Percentiles rank a stretch among this genome's conserved stretches.
phyloP scores from a whole-genome alignment of 2,113 vertebrate genomes.

The Pantherophis guttatus region DNA sequence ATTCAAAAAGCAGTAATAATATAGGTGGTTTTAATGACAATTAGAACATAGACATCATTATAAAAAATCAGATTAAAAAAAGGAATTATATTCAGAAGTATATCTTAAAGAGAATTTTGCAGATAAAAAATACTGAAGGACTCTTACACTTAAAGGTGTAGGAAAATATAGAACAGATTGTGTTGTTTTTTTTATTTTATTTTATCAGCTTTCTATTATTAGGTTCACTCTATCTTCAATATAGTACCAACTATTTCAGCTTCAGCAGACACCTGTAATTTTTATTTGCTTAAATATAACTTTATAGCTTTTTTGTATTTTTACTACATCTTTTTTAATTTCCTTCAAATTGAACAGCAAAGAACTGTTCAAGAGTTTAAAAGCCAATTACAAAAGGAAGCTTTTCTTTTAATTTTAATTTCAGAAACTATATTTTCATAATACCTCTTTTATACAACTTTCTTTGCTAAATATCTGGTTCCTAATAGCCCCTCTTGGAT shows the following conservation, averaged over 20 bases:
- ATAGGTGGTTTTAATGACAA: not conserved
- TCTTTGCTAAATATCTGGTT: not conserved
- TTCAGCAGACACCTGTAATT: conserved; percentile 13
- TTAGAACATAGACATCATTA: not conserved
- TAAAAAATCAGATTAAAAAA: conserved; percentile 20
- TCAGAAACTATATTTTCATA: not conserved
- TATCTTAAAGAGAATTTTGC: not conserved
- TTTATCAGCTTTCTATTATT: conserved; percentile 8
- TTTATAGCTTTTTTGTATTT: conserved; percentile 20
- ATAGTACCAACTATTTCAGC: not conserved
- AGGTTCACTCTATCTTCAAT: conserved; percentile 15
- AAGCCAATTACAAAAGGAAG: not conserved
- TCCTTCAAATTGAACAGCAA: not conserved
- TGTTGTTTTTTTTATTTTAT: not conserved
- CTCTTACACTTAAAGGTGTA: not conserved
- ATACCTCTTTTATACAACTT: not conserved
- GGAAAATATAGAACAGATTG: conserved; percentile 4
- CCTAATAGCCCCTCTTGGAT: not conserved
- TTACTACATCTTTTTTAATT: conserved; percentile 31
- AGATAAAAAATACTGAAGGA: conserved; percentile 23
- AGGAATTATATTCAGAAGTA: conserved; percentile 11
- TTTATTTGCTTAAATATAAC: conserved; percentile 30
- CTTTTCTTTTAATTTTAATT: not conserved
- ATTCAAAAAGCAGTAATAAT: not conserved
- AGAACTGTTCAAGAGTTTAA: not conserved